Base-by-base conservation (phyloP, 2,113 vertebrate genomes). In the Syrmaticus mikado region DNA sequence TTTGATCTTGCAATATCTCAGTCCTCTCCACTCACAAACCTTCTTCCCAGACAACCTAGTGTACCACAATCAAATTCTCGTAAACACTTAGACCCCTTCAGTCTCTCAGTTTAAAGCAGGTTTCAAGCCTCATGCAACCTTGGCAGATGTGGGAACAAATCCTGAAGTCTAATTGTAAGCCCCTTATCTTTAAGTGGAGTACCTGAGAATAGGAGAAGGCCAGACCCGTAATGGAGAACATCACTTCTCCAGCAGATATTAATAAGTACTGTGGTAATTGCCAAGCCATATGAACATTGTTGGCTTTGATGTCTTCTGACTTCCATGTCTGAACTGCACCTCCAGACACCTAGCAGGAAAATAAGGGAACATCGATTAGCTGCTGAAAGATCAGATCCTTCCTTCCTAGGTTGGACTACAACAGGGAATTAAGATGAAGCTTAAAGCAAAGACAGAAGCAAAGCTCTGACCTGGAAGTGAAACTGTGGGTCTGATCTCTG, bases 141-240 rank as follows among this genome's bases (percentile, higher is more conserved):
- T 68, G 24, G 45, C 43, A 91, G 62, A 70, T 71, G 13, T 36
- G 79, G 43, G 46, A 95, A 82, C 62, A 80, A 85, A 82, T 77
- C 50, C 36, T 73, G 10, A 85, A 85, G 45, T 85, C 70, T 91
- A 73, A 94, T 13, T 74, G 24, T 86, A 85, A 92, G 24, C n/a
- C 36, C 36, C 28, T 85, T 79, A 32, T 91, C 53, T 83, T 77
- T 70, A 84, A 81, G 28, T 55, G 58, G 50, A 91, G 36, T 96
- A 99, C 99, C 99, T 99, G 99, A 70, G 99, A 99, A 96, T 99
- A 99, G 85, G 99, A 99, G 98, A 99, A 99, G 92, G 99, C 99
- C 95, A 99, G 97, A 71, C 99, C 99, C 0, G 99, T 99, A 93
- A 99, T 97, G 88, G 99, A 99, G 97, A 99, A 99, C 99, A 99